A percentile compares a stretch with the other conserved stretches of the same genome.
Conservation (phyloP, 2,888 invertebrate species). For the Hoplodrina blanda region DNA sequence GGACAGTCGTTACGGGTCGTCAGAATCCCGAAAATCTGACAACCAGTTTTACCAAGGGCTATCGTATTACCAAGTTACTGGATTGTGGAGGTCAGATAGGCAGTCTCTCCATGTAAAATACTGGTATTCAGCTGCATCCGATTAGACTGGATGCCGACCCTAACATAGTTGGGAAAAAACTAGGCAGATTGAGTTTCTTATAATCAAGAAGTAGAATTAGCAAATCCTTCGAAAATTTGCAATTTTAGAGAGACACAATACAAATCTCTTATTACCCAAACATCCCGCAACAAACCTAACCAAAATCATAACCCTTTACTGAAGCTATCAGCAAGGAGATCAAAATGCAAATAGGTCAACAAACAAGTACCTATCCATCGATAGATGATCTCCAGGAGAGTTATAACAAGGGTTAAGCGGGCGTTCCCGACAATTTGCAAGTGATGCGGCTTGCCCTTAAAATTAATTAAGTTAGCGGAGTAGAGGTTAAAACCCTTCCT, state of each 20-base stretch:
- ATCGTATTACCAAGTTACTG: too few species aligned
- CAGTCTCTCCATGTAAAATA: too few species aligned
- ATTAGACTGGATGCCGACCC: too few species aligned
- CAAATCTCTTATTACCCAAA: not conserved
- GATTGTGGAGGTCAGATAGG: too few species aligned
- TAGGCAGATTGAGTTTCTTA: too few species aligned
- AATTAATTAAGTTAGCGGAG: conserved; percentile 59
- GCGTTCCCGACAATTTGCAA: conserved; percentile 54
- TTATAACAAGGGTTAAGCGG: conserved; percentile 52
- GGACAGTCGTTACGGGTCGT: too few species aligned
- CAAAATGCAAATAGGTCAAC: conserved; percentile 55
- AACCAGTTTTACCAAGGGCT: too few species aligned
- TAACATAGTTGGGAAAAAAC: too few species aligned
- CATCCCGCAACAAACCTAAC: not conserved
- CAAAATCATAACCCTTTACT: conserved; percentile 27
- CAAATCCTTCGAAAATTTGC: not conserved
- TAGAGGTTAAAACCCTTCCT: conserved; percentile 54
- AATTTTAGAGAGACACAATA: too few species aligned
- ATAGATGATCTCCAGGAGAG: conserved; percentile 53
- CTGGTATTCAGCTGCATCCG: too few species aligned
- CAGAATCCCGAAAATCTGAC: too few species aligned
- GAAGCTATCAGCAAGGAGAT: conserved; percentile 32
- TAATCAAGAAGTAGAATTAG: not conserved
- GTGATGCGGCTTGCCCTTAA: conserved; percentile 55
- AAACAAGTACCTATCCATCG: conserved; percentile 44